A percentile compares a stretch with the other conserved stretches of the same genome.
Evolutionary conservation across 2,888 invertebrate genomes (phyloP).

Genomic region (Arge pagana): DNA sequence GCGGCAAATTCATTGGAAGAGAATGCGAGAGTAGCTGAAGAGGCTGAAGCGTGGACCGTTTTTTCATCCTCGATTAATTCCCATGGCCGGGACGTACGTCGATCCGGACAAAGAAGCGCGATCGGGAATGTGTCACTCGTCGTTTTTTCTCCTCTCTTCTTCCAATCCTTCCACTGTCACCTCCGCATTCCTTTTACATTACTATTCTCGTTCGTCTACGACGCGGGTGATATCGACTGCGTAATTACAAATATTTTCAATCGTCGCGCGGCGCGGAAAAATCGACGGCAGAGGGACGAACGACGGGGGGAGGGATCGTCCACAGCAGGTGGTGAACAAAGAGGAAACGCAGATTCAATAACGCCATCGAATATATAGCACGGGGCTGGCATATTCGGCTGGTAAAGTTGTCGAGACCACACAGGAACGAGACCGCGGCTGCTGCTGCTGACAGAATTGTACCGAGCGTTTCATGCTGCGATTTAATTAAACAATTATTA

Average conservation of each 20-base stretch:
- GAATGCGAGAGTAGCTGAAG: too few relatives aligned
- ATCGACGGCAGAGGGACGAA: background rate
- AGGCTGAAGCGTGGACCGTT: too few relatives aligned
- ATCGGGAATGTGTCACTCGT: too few relatives aligned
- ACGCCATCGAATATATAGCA: constrained; percentile 45
- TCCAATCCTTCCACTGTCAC: too few relatives aligned
- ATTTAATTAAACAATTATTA: constrained; percentile 52
- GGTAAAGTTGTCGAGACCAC: constrained; percentile 42
- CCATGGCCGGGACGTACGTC: too few relatives aligned
- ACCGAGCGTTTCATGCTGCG: constrained; percentile 30
- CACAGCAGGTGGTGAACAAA: too few relatives aligned
- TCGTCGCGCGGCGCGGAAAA: constrained; percentile 15
- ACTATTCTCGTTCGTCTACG: background rate
- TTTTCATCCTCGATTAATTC: too few relatives aligned
- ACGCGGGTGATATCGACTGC: constrained; percentile 3
- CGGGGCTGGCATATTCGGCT: constrained; percentile 45
- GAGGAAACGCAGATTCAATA: too few relatives aligned
- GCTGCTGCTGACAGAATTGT: constrained; percentile 32
- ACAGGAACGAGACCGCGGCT: constrained; percentile 37
- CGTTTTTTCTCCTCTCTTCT: too few relatives aligned
- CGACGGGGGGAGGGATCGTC: constrained; percentile 15
- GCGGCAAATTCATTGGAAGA: too few relatives aligned
- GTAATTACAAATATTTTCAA: constrained; percentile 33
- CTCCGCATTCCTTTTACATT: background rate
- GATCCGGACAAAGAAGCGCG: too few relatives aligned